Percentiles rank a stretch among this genome's conserved stretches.
These are phyloP conservation scores for Manis pentadactyla DNA, from an alignment of 2,797 vertebrate genomes.

Conservation along the genomic window DNA sequence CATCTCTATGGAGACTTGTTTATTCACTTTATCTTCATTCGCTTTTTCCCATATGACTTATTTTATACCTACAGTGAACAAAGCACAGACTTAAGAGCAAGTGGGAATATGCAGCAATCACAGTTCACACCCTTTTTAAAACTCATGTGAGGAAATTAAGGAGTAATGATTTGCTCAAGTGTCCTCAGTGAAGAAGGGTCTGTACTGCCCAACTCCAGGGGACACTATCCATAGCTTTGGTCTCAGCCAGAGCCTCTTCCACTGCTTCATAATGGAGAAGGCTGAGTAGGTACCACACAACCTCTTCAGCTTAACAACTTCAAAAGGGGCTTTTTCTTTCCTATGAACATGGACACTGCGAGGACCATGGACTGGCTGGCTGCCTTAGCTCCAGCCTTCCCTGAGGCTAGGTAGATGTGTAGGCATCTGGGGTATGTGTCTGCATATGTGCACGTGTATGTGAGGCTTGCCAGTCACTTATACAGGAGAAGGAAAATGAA, in stretches of 20 bases:
- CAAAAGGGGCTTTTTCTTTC: background rate
- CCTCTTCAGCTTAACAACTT: background rate
- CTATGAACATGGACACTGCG: background rate
- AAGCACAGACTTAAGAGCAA: background rate
- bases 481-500: background rate
- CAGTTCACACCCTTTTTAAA: background rate
- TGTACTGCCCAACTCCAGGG: rapidly evolving
- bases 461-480: background rate
- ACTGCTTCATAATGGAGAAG: background rate
- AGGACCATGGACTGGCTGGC: background rate
- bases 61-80: background rate
- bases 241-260: background rate
- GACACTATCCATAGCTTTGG: background rate
- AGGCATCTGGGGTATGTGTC: too few relatives aligned
- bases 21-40: background rate
- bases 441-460: rapidly evolving
- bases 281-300: background rate
- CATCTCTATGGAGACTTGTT: background rate
- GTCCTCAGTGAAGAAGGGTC: background rate
- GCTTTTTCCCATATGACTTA: background rate
- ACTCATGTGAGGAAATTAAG: background rate
- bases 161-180: background rate
- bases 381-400: background rate
- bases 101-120: background rate
- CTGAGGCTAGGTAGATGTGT: background rate